Evolutionary conservation across 2,113 vertebrate species (phyloP).

Genomic region (Microcebus murinus): DNA sequence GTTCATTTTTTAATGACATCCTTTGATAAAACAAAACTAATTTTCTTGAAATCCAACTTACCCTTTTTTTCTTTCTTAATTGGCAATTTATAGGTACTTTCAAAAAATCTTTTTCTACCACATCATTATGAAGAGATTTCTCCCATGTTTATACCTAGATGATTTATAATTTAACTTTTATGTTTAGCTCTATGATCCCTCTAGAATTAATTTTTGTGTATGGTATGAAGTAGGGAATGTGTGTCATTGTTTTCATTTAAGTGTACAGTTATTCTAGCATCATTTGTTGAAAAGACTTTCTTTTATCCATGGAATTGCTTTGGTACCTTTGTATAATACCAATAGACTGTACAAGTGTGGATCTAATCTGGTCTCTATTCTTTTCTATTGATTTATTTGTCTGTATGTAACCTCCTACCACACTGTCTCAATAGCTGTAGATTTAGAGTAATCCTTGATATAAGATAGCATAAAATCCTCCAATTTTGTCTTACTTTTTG

Average conservation of each 20-base stretch:
- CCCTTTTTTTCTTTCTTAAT: not conserved
- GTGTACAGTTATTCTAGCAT: not conserved
- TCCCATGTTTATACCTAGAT: not conserved
- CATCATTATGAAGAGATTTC: not conserved
- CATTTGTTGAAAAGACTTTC: conserved; percentile 3
- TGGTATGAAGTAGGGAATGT: not conserved
- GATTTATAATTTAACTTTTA: not conserved
- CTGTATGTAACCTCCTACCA: conserved; percentile 22
- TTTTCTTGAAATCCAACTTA: not conserved
- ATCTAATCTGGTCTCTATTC: conserved; percentile 7
- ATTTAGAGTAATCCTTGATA: not conserved
- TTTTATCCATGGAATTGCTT: not conserved
- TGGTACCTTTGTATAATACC: not conserved
- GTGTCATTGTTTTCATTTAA: not conserved
- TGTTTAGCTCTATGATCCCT: not conserved
- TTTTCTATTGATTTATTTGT: not conserved
- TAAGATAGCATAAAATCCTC: not conserved
- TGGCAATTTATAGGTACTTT: not conserved
- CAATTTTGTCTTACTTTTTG: not conserved
- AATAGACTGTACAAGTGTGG: not conserved
- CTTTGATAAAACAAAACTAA: not conserved
- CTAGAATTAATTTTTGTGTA: not conserved
- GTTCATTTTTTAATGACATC: not conserved
- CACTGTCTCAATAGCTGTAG: not conserved
- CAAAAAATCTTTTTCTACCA: not conserved